Conservation (phyloP, 53 echinoderm and acorn worm genomes). For the Astropecten irregularis region DNA sequence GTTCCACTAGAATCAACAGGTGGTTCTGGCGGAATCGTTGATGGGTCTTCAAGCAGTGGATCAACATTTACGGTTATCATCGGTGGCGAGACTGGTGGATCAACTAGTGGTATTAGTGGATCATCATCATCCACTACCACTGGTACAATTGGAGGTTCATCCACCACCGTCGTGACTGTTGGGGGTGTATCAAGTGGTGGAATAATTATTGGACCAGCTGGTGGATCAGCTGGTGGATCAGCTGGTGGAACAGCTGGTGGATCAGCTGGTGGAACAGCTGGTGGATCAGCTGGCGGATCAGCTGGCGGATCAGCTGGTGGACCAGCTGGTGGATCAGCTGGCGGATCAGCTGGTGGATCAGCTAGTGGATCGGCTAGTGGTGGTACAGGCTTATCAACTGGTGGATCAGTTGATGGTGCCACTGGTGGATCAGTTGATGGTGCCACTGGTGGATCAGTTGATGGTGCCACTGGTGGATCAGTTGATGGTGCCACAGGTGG, state of each 20-base stretch:
- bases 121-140: neutral
- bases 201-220: neutral
- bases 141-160: slow-evolving; percentile 4
- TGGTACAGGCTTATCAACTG: neutral
- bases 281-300: neutral
- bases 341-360: neutral
- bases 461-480: no score
- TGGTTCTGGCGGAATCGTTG: neutral
- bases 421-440: no score
- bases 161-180: slow-evolving; percentile 20
- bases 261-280: neutral
- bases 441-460: no score
- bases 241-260: neutral
- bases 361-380: neutral
- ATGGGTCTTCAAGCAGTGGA: neutral
- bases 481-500: no score
- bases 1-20: neutral
- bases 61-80: neutral
- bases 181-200: neutral
- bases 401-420: no score
- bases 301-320: neutral
- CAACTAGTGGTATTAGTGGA: neutral
- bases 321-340: neutral
- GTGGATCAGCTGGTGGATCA: neutral
- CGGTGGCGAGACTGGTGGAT: neutral